Conservation (phyloP, 2,113 vertebrate species). For the Halcyon malimbica region DNA sequence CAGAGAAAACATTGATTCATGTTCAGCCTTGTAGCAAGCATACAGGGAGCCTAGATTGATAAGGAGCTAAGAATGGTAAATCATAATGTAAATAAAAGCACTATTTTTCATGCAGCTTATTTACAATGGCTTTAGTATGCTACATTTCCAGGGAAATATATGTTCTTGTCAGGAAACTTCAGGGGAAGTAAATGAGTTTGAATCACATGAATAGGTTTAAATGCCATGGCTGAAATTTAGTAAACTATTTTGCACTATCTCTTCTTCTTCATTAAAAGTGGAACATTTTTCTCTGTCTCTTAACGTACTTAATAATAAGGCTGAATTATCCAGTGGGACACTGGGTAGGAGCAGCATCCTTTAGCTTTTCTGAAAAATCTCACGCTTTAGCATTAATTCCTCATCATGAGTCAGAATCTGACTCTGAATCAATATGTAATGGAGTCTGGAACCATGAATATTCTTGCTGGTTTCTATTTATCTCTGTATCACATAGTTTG, state of each 20-base stretch:
- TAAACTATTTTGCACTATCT: constrained; percentile 71
- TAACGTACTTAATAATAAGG: constrained; percentile 52
- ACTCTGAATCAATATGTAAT: background rate
- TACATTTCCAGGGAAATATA: constrained; percentile 76
- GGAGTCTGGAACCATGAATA: constrained; percentile 32
- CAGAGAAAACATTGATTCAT: constrained; percentile 52
- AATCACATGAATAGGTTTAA: constrained; percentile 77
- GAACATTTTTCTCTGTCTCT: constrained; percentile 61
- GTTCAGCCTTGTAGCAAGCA: constrained; percentile 35
- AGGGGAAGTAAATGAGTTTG: constrained; percentile 77
- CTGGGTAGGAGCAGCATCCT: background rate
- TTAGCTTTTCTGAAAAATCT: constrained; percentile 60
- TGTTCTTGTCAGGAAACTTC: constrained; percentile 78
- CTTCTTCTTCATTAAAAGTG: constrained; percentile 72
- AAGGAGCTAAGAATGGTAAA: constrained; percentile 63
- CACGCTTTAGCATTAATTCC: constrained; percentile 34
- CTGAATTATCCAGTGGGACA: constrained; percentile 7
- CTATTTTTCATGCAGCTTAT: constrained; percentile 72
- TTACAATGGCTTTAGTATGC: constrained; percentile 73
- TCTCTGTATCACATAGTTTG: background rate
- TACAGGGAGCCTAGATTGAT: constrained; percentile 62
- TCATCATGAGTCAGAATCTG: constrained; percentile 45
- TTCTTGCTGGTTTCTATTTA: constrained; percentile 17
- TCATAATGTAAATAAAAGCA: constrained; percentile 71
- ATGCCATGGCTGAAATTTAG: constrained; percentile 74